A percentile compares a stretch with the other conserved stretches of the same genome.
Conservation (phyloP, 2,113 vertebrate genomes). For the Fregata magnificens region DNA sequence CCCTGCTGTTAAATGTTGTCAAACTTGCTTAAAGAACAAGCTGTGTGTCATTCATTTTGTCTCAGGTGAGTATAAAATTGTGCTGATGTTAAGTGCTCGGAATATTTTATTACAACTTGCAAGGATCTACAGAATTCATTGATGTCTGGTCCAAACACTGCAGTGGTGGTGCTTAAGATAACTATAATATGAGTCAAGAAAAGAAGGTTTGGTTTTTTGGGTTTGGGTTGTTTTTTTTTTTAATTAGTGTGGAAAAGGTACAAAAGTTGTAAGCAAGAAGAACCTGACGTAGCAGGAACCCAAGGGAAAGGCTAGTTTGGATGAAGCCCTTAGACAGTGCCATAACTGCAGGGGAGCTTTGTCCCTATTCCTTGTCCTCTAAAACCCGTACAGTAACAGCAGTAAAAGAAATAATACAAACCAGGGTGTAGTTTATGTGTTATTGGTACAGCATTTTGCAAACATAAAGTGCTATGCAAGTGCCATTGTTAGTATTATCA, state of each 20-base stretch:
- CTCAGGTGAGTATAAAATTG: neutral
- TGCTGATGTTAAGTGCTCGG: neutral
- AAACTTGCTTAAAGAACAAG: neutral
- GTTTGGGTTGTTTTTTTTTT: neutral
- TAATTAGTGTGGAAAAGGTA: neutral
- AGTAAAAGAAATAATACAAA: slow-evolving; percentile 24
- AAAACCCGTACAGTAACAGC: neutral
- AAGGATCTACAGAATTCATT: neutral
- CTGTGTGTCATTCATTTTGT: neutral
- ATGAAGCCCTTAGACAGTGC: neutral
- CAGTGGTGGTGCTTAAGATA: neutral
- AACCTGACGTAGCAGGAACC: neutral
- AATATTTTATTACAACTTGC: neutral
- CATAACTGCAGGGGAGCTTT: neutral
- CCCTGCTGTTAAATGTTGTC: neutral
- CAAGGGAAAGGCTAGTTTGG: neutral
- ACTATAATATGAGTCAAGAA: neutral
- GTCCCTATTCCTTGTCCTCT: neutral
- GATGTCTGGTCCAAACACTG: neutral
- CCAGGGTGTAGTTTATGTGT: neutral
- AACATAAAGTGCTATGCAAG: neutral
- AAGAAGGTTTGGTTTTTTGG: fast-evolving
- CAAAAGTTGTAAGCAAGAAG: neutral
- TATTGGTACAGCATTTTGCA: neutral
- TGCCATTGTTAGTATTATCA: slow-evolving; percentile 14